Evolutionary conservation across 2,113 vertebrate species (phyloP), one percentile per base, ranked within the genome.

Genomic region (Oenanthe oenanthe): DNA sequence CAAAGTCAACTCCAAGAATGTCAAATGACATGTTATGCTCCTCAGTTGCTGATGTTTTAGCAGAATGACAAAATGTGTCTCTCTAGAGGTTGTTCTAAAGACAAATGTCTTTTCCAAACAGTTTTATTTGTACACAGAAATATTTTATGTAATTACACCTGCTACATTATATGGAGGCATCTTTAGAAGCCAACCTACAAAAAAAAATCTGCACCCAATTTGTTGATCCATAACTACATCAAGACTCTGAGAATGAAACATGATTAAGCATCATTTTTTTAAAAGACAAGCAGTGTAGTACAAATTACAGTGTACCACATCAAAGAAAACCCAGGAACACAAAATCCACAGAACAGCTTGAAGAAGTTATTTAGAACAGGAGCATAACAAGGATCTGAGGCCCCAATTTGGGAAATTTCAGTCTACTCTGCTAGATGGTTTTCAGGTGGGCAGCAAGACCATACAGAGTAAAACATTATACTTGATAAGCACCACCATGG

Each of bases 261-360:
- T 65, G 75, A 75, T 95, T 90, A 95, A 92, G 31, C n/a, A 45
- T 29, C 2, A 2, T 56, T 53, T 83, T 92, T 92, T 76, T 14
- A 92, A 92, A 89, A 93, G 43, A 48, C 75, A 80, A 67, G 31
- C 47, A 73, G 40, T 85, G 58, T 66, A 90, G 67, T 94, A 95
- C 94, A 96, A 96, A 95, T 96, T 93, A 86, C 68, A 67, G 20
- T 34, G 28, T 63, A 92, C 78, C 79, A 85, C 90, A 93, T 94
- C 88, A 97, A 96, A 96, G 72, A 70, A 93, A 71, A 90, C 13
- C 6, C 34, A 95, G 61, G 62, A 95, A 92, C 62, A 66, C 42
- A 80, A 93, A 94, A 76, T 58, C 48, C 60, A 43, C 1, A 0
- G 32, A 71, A 57, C 82, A 93, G 56, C 82, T 94, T 93, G 72